Evolutionary conservation across 2,113 vertebrate species (phyloP).

Genomic region (Crotalus horridus): DNA sequence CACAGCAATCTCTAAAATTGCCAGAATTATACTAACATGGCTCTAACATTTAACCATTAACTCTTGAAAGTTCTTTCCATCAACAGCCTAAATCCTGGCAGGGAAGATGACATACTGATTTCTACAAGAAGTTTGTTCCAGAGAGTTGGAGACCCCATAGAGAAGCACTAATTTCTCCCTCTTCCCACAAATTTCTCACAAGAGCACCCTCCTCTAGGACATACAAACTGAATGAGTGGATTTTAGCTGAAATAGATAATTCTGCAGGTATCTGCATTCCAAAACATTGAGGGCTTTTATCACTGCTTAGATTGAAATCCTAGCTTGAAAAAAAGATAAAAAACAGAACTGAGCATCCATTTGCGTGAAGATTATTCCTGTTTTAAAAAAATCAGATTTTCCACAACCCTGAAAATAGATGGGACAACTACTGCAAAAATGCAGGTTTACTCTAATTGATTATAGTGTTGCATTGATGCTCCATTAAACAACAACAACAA

Average conservation of each 20-base stretch:
- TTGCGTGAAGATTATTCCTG: neutral
- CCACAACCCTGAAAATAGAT: neutral
- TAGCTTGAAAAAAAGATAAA: neutral
- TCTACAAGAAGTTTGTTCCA: neutral
- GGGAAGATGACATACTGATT: neutral
- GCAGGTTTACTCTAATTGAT: neutral
- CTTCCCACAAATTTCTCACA: neutral
- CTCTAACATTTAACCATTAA: neutral
- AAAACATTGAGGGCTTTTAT: neutral
- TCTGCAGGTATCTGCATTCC: neutral
- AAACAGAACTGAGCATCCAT: neutral
- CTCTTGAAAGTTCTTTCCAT: neutral
- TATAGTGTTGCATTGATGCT: neutral
- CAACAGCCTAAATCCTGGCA: neutral
- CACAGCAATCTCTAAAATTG: neutral
- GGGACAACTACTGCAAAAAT: neutral
- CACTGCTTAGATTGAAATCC: neutral
- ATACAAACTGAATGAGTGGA: neutral
- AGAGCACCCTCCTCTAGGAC: neutral
- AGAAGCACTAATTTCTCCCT: neutral
- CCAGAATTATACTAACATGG: neutral
- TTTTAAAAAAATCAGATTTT: neutral
- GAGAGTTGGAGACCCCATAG: neutral
- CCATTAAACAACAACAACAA: neutral
- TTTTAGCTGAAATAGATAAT: neutral